Evolutionary conservation across 2,888 invertebrate genomes (phyloP), one percentile per base, ranked within the genome.

Genomic region (Habrosyne pyritoides): DNA sequence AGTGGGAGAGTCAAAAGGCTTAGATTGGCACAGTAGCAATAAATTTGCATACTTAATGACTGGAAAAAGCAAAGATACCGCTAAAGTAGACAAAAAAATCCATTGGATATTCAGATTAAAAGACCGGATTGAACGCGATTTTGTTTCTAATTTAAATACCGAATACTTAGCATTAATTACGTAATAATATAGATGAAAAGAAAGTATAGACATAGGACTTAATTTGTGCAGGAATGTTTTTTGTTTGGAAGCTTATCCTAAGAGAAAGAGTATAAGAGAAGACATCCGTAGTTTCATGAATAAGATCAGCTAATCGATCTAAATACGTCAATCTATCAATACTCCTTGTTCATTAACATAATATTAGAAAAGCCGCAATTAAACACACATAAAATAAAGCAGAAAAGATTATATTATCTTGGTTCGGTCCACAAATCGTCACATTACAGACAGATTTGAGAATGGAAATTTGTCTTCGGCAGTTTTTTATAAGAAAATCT

Each of bases 31-130:
- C 18, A 42, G 42, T 18, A 42, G 42, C 14, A 42, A 42, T 42
- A 42, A n/a, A 42, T 42, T 42, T 42, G 18, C 42, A 42, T 42
- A 6, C 42, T 18, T 42, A 42, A 42, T 42, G 42, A 42, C 42
- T 14, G 47, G 33, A 30, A 30, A 53, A 53, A 47, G 42, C 42
- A 14, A 42, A 53, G 53, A 47, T 47, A 47, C 21, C 30, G 53
- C 53, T 53, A 47, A 53, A 30, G 47, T 22, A 53, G 28, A 36
- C 22, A 54, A 36, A 49, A 48, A 63, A 61, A 56, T 55, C 8
- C 42, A 42, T 42, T 42, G 7, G 42, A 42, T n/a, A 42, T 42
- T 42, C 42, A 42, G 42, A 42, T 42, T 42, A 42, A 18, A 18
- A 18, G 42, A 42, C 8, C 42, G 8, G 18, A 42, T 42, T 42